Base-by-base conservation (phyloP, 2,888 invertebrate species). In the Ceramica pisi region DNA sequence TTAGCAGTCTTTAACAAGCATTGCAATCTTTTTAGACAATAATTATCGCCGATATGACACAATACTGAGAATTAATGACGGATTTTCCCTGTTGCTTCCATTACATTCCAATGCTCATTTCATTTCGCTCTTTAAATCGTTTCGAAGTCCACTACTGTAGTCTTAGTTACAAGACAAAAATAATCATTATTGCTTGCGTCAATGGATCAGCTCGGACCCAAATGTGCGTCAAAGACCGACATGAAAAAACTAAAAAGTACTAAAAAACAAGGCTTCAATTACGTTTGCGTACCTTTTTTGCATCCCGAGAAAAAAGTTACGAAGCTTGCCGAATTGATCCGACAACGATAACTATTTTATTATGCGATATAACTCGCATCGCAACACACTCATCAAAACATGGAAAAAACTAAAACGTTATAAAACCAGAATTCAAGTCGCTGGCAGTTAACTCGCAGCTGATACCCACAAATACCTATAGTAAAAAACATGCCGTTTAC, bases 321-420 rank as follows among this genome's bases (percentile, higher is more conserved):
- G 61, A 79, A 64, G 63, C 31, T 62, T 57, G 74, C 44, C 75
- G 56, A 82, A 83, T 82, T 64, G 61, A 84, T 80, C 82, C 31
- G 61, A 60, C 56, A 57, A 16, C 23, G 12, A 61, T 59, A 56
- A 65, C 12, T 21, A 74, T 57, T 56, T 60, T 16, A 14, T 41
- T 14, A 69, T 63, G 26, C n/a, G 41, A 62, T 51, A 12, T 44
- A 26, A 44, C 26, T 67, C 31, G n/a, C 62, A 73, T 53, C 31
- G 26, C 35, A 77, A 41, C 46, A 16, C 46, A 35, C 61, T 19
- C 41, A 57, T 53, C 41, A 48, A 35, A 77, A 60, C 48, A 63
- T 5, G 9, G 44, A 63, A 63, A 71, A 48, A 35, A 21, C 19
- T 31, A 23, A 31, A 21, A 38, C 10, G 38, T 66, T 48, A 12